Evolutionary conservation across 1,140 invertebrate species (phyloP), one percentile per base, ranked within the genome.

Genomic region (Hylaeus volcanicus): DNA sequence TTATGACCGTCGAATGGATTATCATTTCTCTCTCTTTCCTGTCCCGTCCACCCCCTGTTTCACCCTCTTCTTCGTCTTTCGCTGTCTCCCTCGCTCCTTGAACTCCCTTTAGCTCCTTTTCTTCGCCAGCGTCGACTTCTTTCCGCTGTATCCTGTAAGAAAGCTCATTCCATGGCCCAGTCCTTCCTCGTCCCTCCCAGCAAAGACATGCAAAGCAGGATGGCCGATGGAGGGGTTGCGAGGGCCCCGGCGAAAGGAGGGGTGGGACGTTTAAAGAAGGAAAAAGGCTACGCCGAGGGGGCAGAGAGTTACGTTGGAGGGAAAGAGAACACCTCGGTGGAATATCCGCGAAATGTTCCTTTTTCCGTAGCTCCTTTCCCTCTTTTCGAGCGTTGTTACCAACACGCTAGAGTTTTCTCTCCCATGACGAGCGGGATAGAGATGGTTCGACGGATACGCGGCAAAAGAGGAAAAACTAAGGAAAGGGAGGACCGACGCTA

Each of bases 1-100:
- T 93, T 93, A 93, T 93, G 92, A 92, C 91, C 92, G 88, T 81
- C 90, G 90, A 93, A 93, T 91, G 90, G 92, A 93, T 93, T 93
- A 93, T 93, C 91, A 88, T 93, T 91, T 86, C 88, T 90, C 88
- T 90, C 84, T 85, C 75, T 84, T 65, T 79, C 81, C 88, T 26
- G 77, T 84, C 78, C 66, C 63, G 81, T 48, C 69, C 73, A 68
- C 71, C 82, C 86, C 82, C 80, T 77, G 66, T 61, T 78, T 80
- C 85, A 79, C 83, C 88, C 61, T 86, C 79, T 84, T 78, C 84
- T 74, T 89, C 71, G 43, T 80, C 73, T 39, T 61, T 45, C 48
- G 1, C 6, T 48, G 51, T 56, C 48, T 53, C 66, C 26, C 69
- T 73, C 66, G 45, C 63, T 55, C 39, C 72, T 48, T 51, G 64